Conservation (phyloP, 92 coral and sea anemone species). For the Pocillopora grandis region DNA sequence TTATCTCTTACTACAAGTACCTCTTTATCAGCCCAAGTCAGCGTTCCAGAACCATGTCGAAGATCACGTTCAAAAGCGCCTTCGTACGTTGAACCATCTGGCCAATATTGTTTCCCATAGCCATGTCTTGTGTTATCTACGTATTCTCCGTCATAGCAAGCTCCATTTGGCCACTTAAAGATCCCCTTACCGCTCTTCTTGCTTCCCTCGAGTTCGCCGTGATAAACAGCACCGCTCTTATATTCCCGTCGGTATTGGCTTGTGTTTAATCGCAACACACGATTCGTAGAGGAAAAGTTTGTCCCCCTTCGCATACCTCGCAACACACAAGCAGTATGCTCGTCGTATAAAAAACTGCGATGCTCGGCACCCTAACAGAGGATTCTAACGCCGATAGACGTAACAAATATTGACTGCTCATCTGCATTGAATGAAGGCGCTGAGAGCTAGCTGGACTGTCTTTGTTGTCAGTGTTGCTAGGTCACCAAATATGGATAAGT, state of each 20-base stretch:
- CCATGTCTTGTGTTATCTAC: conserved; percentile 91
- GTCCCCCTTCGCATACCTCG: conserved; percentile 35
- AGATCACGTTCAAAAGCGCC: conserved; percentile 82
- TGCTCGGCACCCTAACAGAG: background rate
- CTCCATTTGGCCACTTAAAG: conserved; percentile 97
- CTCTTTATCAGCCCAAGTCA: conserved; percentile 91
- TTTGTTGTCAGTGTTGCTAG: conserved; percentile 34
- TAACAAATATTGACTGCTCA: conserved; percentile 11
- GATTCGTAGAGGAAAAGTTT: conserved; percentile 55
- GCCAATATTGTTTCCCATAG: conserved; percentile 87
- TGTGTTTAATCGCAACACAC: conserved; percentile 79
- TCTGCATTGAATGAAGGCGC: background rate
- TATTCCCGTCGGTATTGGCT: conserved; percentile 85
- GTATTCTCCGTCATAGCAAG: conserved; percentile 93
- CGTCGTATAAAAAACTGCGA: background rate
- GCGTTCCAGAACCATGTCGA: conserved; percentile 86
- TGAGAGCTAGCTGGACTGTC: background rate
- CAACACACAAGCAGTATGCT: background rate
- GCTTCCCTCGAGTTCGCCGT: conserved; percentile 81
- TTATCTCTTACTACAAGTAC: conserved; percentile 42
- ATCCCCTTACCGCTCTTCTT: conserved; percentile 89
- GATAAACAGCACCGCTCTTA: conserved; percentile 88
- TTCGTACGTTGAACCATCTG: conserved; percentile 84
- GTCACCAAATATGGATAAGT: conserved; percentile 37
- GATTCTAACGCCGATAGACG: background rate